A percentile compares a stretch with the other conserved stretches of the same genome.
These are phyloP conservation scores for Gnathonemus echidnorhynchus DNA, from an alignment of 2,113 vertebrate species.

Conservation along the genomic window DNA sequence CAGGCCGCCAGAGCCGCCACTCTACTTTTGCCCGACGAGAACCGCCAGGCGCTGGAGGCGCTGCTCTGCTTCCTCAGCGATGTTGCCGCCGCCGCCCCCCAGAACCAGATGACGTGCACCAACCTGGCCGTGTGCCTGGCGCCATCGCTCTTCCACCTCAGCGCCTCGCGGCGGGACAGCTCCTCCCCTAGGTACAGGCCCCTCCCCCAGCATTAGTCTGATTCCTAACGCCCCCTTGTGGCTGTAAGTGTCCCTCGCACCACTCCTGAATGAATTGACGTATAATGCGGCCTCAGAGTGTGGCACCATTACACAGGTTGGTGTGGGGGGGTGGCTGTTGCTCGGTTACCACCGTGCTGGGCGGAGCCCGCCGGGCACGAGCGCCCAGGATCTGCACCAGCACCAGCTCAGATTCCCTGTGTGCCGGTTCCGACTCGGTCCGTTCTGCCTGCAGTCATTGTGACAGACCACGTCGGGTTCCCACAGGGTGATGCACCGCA, in stretches of 20 bases:
- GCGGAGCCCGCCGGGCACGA: neutral
- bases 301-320: neutral
- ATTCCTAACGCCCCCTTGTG: neutral
- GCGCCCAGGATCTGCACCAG: conserved; percentile 28
- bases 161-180: conserved; percentile 82
- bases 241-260: neutral
- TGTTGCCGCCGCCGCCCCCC: conserved; percentile 72
- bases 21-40: conserved; percentile 86
- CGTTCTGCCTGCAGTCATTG: neutral
- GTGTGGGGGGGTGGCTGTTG: neutral
- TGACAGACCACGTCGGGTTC: conserved; percentile 23
- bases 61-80: conserved; percentile 87
- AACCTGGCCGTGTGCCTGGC: conserved; percentile 94
- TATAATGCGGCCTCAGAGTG: neutral
- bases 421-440: neutral
- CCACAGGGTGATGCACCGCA: conserved; percentile 91
- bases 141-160: conserved; percentile 93
- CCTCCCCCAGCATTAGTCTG: neutral
- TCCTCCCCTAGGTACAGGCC: conserved; percentile 73
- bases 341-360: neutral
- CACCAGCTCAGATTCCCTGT: neutral
- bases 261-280: neutral
- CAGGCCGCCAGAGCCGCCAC: conserved; percentile 82
- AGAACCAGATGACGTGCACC: conserved; percentile 97
- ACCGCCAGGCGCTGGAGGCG: conserved; percentile 78